Evolutionary conservation across 2,888 invertebrate species (phyloP).

Genomic region (Mimas tiliae): DNA sequence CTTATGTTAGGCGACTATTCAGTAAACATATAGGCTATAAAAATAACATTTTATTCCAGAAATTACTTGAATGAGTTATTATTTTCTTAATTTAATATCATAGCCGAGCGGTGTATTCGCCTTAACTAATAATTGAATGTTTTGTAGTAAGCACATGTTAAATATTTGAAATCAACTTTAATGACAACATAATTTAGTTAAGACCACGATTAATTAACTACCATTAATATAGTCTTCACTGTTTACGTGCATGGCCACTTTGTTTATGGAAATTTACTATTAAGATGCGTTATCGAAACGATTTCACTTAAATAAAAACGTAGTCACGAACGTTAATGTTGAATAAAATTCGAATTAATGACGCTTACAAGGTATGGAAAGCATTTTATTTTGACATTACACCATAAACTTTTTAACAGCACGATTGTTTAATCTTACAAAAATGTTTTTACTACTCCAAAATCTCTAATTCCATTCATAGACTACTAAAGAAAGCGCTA

Average conservation of each 20-base stretch:
- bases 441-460: conserved; percentile 21
- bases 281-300: conserved; percentile 59
- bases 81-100: neutral
- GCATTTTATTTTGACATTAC: conserved; percentile 79
- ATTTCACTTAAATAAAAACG: conserved; percentile 59
- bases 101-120: neutral
- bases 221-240: conserved; percentile 26
- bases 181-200: conserved; percentile 28
- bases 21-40: too few species aligned
- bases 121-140: conserved; percentile 13
- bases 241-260: conserved; percentile 31
- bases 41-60: too few species aligned
- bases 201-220: conserved; percentile 25
- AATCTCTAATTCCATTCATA: conserved; percentile 41
- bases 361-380: conserved; percentile 65
- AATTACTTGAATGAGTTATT: too few species aligned
- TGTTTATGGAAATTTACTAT: conserved; percentile 51
- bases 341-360: conserved; percentile 77
- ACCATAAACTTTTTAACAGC: conserved; percentile 74
- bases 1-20: too few species aligned
- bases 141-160: conserved; percentile 1
- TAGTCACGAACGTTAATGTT: conserved; percentile 68
- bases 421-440: conserved; percentile 63
- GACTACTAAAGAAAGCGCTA: conserved; percentile 31
- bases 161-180: conserved; percentile 22